phyloP scores from a whole-genome alignment of 2,113 vertebrate genomes.

The Gymnarchus niloticus region DNA sequence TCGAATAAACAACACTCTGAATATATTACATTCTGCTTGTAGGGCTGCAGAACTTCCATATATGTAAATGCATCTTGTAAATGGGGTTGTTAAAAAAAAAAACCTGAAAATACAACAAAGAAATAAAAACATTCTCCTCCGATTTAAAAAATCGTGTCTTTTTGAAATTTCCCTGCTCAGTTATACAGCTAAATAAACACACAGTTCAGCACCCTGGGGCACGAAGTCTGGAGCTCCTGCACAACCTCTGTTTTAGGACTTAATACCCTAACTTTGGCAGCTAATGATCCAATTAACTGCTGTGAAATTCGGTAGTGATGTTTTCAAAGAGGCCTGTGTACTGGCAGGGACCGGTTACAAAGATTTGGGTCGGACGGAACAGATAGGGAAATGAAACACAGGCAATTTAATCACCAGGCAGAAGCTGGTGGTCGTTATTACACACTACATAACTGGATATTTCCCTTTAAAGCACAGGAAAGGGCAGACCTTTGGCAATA shows the following conservation, averaged over 20 bases:
- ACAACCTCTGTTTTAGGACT: background rate
- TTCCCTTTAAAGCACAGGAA: constrained; percentile 5
- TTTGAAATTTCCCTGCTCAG: background rate
- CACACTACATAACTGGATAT: background rate
- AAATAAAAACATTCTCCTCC: background rate
- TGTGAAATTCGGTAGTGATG: background rate
- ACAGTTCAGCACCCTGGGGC: background rate
- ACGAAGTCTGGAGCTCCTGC: background rate
- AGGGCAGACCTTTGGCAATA: background rate
- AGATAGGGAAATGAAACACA: too few species aligned
- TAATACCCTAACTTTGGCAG: background rate
- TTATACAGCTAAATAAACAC: background rate
- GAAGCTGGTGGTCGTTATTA: background rate
- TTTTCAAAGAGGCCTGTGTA: background rate
- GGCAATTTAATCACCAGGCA: background rate
- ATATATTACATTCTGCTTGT: background rate
- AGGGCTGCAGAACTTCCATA: background rate
- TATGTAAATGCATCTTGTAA: background rate
- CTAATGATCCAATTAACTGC: constrained; percentile 3
- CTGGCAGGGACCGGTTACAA: background rate
- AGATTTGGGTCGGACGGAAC: background rate
- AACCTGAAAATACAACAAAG: background rate
- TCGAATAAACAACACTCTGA: background rate
- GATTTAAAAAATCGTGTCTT: background rate
- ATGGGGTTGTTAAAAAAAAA: background rate